Percentiles rank a stretch among this genome's conserved stretches.
Evolutionary conservation across 1,140 invertebrate species (phyloP).

Genomic region (Heliconius melpomene): DNA sequence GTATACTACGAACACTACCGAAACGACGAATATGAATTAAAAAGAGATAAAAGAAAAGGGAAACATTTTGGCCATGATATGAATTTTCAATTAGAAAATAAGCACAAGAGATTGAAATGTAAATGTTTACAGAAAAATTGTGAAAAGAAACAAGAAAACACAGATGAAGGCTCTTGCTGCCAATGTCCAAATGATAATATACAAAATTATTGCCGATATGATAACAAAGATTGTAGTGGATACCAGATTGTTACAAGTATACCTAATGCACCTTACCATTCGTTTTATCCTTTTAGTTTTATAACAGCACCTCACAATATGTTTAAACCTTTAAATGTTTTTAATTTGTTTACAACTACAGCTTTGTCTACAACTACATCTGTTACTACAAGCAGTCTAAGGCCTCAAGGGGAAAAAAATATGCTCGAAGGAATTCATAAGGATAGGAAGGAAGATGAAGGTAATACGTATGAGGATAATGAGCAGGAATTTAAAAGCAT

Average conservation of each 20-base stretch:
- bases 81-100: slow-evolving; percentile 16
- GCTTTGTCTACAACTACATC: too few species aligned
- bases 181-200: background rate
- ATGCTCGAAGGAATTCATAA: too few species aligned
- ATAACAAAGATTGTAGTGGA: background rate
- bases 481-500: too few species aligned
- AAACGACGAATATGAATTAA: too few species aligned
- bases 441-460: too few species aligned
- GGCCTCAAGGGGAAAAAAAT: too few species aligned
- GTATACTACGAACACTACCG: slow-evolving; percentile 11
- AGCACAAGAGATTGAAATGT: slow-evolving; percentile 23
- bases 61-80: too few species aligned
- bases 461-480: too few species aligned
- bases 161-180: background rate
- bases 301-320: background rate
- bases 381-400: too few species aligned
- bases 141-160: background rate
- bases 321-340: background rate
- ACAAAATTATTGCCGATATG: background rate
- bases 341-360: too few species aligned
- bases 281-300: background rate
- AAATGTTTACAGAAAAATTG: slow-evolving; percentile 17
- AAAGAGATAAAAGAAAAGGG: too few species aligned
- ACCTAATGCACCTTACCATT: background rate
- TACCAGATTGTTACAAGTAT: background rate